A percentile compares a stretch with the other conserved stretches of the same genome.
Evolutionary conservation across 1,140 invertebrate species (phyloP).

Genomic region (Tyrophagus putrescentiae): DNA sequence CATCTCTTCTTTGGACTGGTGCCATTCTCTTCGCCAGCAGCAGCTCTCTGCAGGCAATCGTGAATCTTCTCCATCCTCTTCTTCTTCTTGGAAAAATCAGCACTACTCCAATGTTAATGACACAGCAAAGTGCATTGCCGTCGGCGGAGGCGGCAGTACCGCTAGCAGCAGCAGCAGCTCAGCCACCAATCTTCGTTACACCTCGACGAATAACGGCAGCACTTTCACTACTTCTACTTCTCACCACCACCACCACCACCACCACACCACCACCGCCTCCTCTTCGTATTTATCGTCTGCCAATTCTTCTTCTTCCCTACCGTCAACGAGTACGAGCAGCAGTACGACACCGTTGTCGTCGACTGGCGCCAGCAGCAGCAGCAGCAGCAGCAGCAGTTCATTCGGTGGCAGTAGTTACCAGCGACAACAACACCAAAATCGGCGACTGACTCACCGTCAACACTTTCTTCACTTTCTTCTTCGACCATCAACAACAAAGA

Average conservation of each 20-base stretch:
- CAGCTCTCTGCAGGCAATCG: not conserved
- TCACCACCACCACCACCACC: not conserved
- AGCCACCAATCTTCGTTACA: not conserved
- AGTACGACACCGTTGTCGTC: too few relatives aligned
- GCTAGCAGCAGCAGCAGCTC: not conserved
- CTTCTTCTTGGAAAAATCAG: too few relatives aligned
- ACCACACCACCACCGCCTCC: not conserved
- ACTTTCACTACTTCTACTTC: not conserved
- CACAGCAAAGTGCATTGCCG: too few relatives aligned
- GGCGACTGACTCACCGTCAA: not conserved
- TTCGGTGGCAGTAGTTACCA: not conserved
- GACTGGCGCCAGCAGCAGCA: not conserved
- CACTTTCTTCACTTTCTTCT: conserved; percentile 5
- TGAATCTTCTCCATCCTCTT: too few relatives aligned
- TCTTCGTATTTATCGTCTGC: not conserved
- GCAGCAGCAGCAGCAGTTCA: not conserved
- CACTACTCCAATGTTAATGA: too few relatives aligned
- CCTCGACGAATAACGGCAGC: not conserved
- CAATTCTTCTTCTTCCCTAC: not conserved
- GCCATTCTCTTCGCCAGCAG: not conserved
- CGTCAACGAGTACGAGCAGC: not conserved
- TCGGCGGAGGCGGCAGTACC: not conserved
- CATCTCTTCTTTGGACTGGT: not conserved
- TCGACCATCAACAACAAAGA: not conserved
- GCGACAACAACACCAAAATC: not conserved